Evolutionary conservation across 2,888 invertebrate genomes (phyloP), one percentile per base, ranked within the genome.

Genomic region (Cepaea hortensis): DNA sequence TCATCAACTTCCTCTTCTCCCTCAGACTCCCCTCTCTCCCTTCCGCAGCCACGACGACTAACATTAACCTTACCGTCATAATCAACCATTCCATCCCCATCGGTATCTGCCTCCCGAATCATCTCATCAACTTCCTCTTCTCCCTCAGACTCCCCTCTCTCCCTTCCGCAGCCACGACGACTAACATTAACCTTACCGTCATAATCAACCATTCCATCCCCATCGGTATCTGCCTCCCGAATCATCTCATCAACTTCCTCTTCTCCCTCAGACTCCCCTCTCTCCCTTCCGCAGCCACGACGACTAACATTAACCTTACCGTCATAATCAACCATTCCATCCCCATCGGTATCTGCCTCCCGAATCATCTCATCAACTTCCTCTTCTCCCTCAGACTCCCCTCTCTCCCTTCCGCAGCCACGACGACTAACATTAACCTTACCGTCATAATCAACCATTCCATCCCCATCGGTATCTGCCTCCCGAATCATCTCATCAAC

Each of bases 401-500:
- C 35, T 35, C 35, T 35, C 35, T 35, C 35, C 1, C 20, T 46
- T 6, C 15, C 70, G 23, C 7, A 20, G n/a, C 23, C n/a, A 35
- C 73, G 7, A 3, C 18, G 46, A 23, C 13, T 55, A 55, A 11
- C 55, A 55, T 55, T 55, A 55, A 55, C 55, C 68, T 3, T 18
- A 65, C 77, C 72, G 50, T 76, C 46, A 5, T 68, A 65, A n/a
- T 68, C 61, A 7, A 80, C 70, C 55, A 62, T 70, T 93, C 99
- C 99, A 95, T 99, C 99, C 95, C 98, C 98, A 95, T 99, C 99
- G 95, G 98, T 98, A 96, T 99, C 98, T 93, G 90, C 90, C 61
- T 89, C 90, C 82, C 88, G 85, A 76, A 90, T 90, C 90, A 90
- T 90, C 81, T 89, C 90, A 84, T 89, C 88, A 48, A 90, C 88